Evolutionary conservation across 1,140 invertebrate species (phyloP), one percentile per base, ranked within the genome.

Genomic region (Acromyrmex heyeri): DNA sequence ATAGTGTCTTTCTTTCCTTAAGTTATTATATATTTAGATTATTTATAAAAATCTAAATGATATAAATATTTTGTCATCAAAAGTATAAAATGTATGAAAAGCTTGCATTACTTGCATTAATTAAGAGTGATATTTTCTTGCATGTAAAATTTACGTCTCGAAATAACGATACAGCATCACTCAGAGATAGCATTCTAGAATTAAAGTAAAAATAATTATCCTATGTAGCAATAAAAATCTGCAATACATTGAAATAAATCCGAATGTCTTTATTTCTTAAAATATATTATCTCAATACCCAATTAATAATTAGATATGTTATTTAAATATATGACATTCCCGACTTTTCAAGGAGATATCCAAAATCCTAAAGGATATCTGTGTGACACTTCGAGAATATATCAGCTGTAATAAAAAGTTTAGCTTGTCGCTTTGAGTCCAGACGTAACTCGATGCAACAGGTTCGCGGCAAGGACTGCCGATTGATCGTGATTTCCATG

Each of bases 401-500:
- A 50, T 38, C 72, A 8, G 12, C 14, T 53, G 27, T n/a, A 59
- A 34, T 67, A 21, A 21, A 61, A 72, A 83, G 2, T 61, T 61
- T 38, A 50, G 14, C 8, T 50, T 50, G 7, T 16, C 48, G 48
- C 48, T 10, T 44, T 10, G 48, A 72, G 53, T 30, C 48, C 7
- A 7, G 24, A 18, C 38, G 79, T 83, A 73, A 83, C 10, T 38
- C 79, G 69, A 48, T 34, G 79, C 79, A 83, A 83, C 69, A 83
- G 69, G 79, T 75, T 83, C 38, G 55, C 44, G 55, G 50, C 50
- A n/a, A 70, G 38, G 34, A 59, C 50, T 57, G 12, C 69, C 34
- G 67, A 82, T 72, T 73, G 79, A 83, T 83, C 79, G 67, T 55
- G 14, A 82, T 82, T 82, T 69, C 69, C 79, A 83, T 55, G 79